Conservation (phyloP, 35 echinoderm and acorn worm species). For the Ophiothrix spiculata region DNA sequence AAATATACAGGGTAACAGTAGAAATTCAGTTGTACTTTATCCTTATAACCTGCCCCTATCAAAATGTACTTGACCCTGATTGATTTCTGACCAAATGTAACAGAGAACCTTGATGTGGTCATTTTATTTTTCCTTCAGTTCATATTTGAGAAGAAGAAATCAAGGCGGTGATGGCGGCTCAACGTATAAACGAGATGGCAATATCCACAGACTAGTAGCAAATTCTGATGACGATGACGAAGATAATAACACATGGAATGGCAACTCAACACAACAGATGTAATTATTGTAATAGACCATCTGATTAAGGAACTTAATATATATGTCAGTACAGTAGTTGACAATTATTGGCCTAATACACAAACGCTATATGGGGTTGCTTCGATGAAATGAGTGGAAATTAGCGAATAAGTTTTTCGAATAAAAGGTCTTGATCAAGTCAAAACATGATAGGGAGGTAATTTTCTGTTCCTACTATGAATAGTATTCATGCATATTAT, state of each 20-base stretch:
- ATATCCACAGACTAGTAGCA: slow-evolving; percentile 72
- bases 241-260: slow-evolving; percentile 97
- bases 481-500: too few species aligned
- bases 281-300: too few species aligned
- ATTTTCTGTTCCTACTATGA: too few species aligned
- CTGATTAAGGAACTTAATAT: too few species aligned
- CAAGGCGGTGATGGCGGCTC: slow-evolving; percentile 20
- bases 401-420: too few species aligned
- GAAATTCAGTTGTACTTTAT: not conserved
- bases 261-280: slow-evolving; percentile 97
- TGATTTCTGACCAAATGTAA: not conserved
- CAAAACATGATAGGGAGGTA: too few species aligned
- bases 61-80: not conserved
- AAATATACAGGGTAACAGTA: not conserved
- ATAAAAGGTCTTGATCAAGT: too few species aligned
- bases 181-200: slow-evolving; percentile 62
- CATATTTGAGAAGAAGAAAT: slow-evolving; percentile 73
- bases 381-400: too few species aligned
- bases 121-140: slow-evolving; percentile 40
- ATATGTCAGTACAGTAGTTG: too few species aligned
- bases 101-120: not conserved
- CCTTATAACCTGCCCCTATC: not conserved
- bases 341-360: too few species aligned
- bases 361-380: too few species aligned
- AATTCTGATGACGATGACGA: slow-evolving; percentile 68